Conservation (phyloP, 2,797 vertebrate species). For the Schizothorax lantsangensis region DNA sequence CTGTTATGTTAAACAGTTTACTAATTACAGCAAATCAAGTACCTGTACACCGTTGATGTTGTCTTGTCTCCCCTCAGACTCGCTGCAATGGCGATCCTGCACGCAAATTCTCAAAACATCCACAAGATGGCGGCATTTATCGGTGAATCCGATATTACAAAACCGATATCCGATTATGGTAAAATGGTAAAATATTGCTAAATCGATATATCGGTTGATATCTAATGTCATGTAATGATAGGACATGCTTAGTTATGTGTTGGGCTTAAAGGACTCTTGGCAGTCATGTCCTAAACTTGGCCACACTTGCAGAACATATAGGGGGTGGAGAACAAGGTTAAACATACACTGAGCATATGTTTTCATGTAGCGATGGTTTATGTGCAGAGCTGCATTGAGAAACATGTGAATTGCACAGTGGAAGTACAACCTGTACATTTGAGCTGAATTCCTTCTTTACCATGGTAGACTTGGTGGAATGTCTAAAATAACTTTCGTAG, state of each 20-base stretch:
- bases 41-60: too few relatives aligned
- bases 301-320: conserved; percentile 29
- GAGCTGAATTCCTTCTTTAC: not conserved
- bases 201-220: too few relatives aligned
- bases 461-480: not conserved
- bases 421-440: not conserved
- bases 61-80: too few relatives aligned
- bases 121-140: too few relatives aligned
- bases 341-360: conserved; percentile 37
- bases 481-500: conserved; percentile 8
- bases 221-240: conserved; percentile 10
- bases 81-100: too few relatives aligned
- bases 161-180: too few relatives aligned
- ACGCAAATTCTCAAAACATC: too few relatives aligned
- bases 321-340: conserved; percentile 30
- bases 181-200: too few relatives aligned
- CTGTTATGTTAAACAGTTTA: too few relatives aligned
- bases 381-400: conserved; percentile 1
- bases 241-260: conserved; percentile 24
- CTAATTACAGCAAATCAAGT: too few relatives aligned
- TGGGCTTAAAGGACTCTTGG: conserved; percentile 1
- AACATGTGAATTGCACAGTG: not conserved
- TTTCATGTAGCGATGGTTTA: conserved; percentile 21
- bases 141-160: too few relatives aligned
- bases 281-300: conserved; percentile 23